Percentiles rank a stretch among this genome's conserved stretches.
Evolutionary conservation across 2,797 vertebrate species (phyloP).

Genomic region (Darevskia nairensis): DNA sequence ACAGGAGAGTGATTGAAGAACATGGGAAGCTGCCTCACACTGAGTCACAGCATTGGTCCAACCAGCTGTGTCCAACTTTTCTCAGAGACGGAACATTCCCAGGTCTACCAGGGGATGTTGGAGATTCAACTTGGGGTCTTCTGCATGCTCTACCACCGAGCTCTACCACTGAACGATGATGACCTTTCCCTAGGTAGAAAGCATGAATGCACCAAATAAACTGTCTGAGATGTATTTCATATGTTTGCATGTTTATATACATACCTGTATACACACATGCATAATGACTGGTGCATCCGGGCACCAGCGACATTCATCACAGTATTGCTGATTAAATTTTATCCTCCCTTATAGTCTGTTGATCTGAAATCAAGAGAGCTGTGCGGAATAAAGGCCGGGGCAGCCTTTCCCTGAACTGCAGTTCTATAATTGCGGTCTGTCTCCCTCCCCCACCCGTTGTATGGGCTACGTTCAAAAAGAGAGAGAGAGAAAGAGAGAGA

Average conservation of each 20-base stretch:
- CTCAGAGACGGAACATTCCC: no score
- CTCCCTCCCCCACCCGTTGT: not conserved
- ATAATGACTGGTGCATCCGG: no score
- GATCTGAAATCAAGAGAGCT: constrained; percentile 50
- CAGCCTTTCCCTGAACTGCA: constrained; percentile 38
- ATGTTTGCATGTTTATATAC: no score
- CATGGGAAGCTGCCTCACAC: no score
- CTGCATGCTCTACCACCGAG: not conserved
- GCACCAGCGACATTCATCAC: no score
- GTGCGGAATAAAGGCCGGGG: constrained; percentile 35
- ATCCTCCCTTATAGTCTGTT: constrained; percentile 20
- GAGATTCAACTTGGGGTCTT: not conserved
- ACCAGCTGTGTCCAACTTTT: no score
- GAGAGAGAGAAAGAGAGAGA: constrained; percentile 16
- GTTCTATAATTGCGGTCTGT: constrained; percentile 39
- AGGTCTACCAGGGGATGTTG: not conserved
- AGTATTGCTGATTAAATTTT: not conserved
- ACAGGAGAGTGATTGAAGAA: no score
- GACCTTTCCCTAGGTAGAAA: no score
- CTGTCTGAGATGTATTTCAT: no score
- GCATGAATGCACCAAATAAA: no score
- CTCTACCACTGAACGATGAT: not conserved
- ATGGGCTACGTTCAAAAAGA: not conserved
- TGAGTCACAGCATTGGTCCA: not conserved
- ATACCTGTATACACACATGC: no score